Evolutionary conservation across 2,888 invertebrate genomes (phyloP).

Genomic region (Piscicola geometra): DNA sequence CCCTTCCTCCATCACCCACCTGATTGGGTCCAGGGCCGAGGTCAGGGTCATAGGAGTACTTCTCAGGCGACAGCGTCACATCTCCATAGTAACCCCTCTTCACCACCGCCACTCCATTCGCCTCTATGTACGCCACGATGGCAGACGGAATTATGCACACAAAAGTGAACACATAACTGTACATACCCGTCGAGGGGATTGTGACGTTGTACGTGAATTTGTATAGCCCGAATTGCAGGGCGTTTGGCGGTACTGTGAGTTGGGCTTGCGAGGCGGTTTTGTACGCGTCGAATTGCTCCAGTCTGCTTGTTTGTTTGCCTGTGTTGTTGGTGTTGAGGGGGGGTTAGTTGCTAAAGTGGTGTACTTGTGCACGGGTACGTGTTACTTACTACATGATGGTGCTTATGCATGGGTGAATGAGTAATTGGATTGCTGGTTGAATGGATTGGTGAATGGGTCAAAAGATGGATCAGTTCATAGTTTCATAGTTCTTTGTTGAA

Average conservation of each 20-base stretch:
- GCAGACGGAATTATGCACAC: slow-evolving; percentile 49
- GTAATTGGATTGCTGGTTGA: too few species aligned
- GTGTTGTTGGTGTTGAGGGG: too few species aligned
- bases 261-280: slow-evolving; percentile 41
- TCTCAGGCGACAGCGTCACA: slow-evolving; percentile 49
- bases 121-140: slow-evolving; percentile 50
- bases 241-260: slow-evolving; percentile 47
- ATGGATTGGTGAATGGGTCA: neutral
- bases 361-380: too few species aligned
- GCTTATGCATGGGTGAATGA: too few species aligned
- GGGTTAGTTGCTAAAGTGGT: too few species aligned
- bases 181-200: slow-evolving; percentile 45
- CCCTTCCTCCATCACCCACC: neutral
- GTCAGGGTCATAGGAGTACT: slow-evolving; percentile 55
- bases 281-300: slow-evolving; percentile 21
- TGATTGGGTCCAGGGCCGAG: slow-evolving; percentile 36
- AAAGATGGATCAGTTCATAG: neutral
- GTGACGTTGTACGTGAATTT: slow-evolving; percentile 49
- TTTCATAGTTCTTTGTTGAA: neutral
- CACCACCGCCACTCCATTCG: slow-evolving; percentile 48
- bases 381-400: too few species aligned
- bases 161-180: slow-evolving; percentile 45
- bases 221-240: slow-evolving; percentile 52
- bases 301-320: neutral
- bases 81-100: slow-evolving; percentile 47